phyloP scores from a whole-genome alignment of 2,888 invertebrate species.

The Drosophila nigritarsus region DNA sequence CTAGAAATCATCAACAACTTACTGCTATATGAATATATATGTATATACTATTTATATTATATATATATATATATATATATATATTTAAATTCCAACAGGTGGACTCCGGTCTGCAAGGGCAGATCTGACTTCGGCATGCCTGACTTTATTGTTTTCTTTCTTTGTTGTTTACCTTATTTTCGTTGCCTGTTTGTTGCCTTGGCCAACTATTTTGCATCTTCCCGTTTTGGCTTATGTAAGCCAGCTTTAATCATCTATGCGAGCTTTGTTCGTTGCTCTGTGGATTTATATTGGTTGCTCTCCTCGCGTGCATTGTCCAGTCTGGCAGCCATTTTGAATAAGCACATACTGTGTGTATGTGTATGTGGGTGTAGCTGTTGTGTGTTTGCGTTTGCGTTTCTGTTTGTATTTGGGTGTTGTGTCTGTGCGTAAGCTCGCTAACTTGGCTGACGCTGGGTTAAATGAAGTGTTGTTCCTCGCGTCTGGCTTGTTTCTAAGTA shows the following conservation, averaged over 20 bases:
- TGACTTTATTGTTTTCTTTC: neutral
- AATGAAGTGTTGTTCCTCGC: slow-evolving; percentile 45
- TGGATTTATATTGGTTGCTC: slow-evolving; percentile 2
- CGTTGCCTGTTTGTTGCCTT: neutral
- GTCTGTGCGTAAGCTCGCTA: slow-evolving; percentile 35
- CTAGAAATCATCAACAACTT: neutral
- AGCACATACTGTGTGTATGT: slow-evolving; percentile 20
- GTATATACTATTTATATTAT: too few relatives aligned
- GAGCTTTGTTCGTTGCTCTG: slow-evolving; percentile 25
- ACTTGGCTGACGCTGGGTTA: slow-evolving; percentile 36
- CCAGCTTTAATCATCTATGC: slow-evolving; percentile 5
- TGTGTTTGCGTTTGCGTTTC: slow-evolving; percentile 27
- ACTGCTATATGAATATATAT: too few relatives aligned
- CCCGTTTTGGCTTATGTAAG: neutral
- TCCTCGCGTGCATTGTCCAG: slow-evolving; percentile 30
- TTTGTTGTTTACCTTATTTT: neutral
- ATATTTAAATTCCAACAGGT: neutral
- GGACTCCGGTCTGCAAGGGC: neutral
- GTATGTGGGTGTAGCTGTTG: slow-evolving; percentile 11
- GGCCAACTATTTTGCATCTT: neutral
- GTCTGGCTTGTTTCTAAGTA: slow-evolving; percentile 39
- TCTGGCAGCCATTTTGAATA: slow-evolving; percentile 73
- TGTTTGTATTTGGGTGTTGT: slow-evolving; percentile 18
- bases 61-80: too few relatives aligned
- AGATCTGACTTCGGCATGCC: neutral